Conservation (phyloP, 2,113 vertebrate genomes). For the Gymnorhina tibicen region DNA sequence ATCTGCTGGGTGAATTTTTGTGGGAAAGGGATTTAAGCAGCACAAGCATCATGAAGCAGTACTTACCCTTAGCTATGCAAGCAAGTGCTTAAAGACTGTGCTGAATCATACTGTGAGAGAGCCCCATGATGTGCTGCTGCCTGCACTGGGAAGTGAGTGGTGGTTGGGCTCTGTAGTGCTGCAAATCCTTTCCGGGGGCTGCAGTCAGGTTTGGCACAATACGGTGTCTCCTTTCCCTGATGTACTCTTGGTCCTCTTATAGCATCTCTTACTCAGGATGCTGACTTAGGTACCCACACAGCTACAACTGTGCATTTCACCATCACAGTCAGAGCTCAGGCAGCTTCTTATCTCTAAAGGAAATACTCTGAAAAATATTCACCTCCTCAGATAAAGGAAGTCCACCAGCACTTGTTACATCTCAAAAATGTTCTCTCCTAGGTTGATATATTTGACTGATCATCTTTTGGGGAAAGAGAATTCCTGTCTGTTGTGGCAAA, state of each 20-base stretch:
- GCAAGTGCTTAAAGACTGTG: not conserved
- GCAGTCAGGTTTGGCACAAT: fast-evolving
- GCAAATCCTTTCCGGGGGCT: not conserved
- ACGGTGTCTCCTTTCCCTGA: fast-evolving
- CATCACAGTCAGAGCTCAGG: not conserved
- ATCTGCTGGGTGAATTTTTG: not conserved
- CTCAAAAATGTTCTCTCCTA: not conserved
- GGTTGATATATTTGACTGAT: not conserved
- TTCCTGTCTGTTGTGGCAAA: not conserved
- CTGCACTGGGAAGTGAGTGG: not conserved
- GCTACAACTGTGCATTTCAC: not conserved
- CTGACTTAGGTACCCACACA: not conserved
- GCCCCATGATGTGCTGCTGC: fast-evolving
- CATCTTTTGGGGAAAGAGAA: not conserved
- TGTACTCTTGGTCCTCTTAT: not conserved
- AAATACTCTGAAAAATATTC: not conserved
- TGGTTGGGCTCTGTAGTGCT: not conserved
- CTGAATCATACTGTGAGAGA: fast-evolving
- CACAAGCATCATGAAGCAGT: fast-evolving
- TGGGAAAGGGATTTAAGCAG: not conserved
- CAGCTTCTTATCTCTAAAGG: not conserved
- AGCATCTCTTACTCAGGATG: not conserved
- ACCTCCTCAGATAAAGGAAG: not conserved
- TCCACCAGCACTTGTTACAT: not conserved
- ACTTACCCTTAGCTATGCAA: not conserved